Evolutionary conservation across 2,797 vertebrate species (phyloP).

Genomic region (Acrocephalus scirpaceus): DNA sequence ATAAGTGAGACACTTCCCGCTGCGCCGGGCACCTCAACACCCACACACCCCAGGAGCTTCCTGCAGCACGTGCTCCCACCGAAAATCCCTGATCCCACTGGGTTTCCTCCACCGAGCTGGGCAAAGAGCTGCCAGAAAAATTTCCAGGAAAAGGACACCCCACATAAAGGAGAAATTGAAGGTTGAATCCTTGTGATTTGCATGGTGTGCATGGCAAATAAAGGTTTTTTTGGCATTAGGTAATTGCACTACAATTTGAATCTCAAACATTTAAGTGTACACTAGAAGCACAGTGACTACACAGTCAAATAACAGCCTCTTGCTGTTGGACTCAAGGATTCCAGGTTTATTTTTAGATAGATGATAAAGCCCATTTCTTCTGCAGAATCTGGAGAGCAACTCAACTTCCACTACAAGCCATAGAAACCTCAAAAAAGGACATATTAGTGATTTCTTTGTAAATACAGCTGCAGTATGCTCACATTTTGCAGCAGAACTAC

Average conservation of each 20-base stretch:
- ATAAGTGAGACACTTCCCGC: neutral
- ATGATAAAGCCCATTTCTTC: neutral
- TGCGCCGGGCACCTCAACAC: neutral
- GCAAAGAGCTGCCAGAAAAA: neutral
- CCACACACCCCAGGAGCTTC: neutral
- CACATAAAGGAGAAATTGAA: neutral
- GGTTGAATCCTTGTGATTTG: neutral
- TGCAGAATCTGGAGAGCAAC: neutral
- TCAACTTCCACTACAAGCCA: neutral
- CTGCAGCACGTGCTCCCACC: fast-evolving
- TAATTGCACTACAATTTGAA: neutral
- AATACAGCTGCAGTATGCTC: neutral
- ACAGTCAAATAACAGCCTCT: neutral
- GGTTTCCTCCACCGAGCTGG: neutral
- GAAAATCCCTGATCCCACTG: fast-evolving
- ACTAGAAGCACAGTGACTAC: neutral
- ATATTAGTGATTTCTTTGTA: neutral
- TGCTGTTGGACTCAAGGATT: neutral
- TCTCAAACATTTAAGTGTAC: neutral
- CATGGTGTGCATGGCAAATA: neutral
- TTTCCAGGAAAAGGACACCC: neutral
- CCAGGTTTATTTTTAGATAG: neutral
- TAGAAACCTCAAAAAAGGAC: neutral
- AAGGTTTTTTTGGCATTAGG: neutral
- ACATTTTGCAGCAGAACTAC: neutral